Conservation (phyloP, 2,797 vertebrate genomes). For the Melopsittacus undulatus region DNA sequence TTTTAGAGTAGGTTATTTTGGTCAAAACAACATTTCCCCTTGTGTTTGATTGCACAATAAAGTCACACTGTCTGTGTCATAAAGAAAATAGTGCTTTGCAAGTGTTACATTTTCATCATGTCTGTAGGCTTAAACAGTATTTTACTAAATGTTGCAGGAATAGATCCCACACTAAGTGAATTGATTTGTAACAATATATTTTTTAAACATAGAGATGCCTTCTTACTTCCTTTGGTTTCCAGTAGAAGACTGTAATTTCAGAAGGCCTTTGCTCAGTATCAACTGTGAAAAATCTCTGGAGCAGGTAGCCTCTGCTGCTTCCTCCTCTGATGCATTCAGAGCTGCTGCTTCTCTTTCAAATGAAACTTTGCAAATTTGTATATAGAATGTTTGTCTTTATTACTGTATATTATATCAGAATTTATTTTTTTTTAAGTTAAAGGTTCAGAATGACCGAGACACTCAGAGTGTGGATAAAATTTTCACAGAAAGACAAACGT, state of each 20-base stretch:
- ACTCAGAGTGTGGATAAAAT: slow-evolving; percentile 89
- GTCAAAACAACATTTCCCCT: background rate
- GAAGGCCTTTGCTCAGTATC: background rate
- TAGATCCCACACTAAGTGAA: background rate
- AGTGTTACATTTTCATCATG: background rate
- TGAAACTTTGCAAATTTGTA: background rate
- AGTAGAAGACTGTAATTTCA: background rate
- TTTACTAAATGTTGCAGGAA: background rate
- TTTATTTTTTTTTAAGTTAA: slow-evolving; percentile 78
- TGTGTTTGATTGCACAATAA: background rate
- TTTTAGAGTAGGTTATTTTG: background rate
- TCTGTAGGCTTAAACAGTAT: background rate
- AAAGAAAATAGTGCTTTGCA: background rate
- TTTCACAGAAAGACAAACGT: slow-evolving; percentile 93
- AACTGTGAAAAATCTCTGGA: background rate
- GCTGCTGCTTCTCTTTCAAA: background rate
- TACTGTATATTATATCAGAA: background rate
- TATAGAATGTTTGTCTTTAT: background rate
- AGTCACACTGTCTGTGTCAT: background rate
- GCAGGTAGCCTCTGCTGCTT: background rate
- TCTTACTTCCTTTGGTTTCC: background rate
- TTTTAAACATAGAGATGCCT: background rate
- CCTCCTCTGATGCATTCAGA: background rate
- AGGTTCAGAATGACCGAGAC: slow-evolving; percentile 90
- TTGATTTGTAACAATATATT: background rate